Conservation (phyloP, 2,888 invertebrate species). For the Phengaris arion region DNA sequence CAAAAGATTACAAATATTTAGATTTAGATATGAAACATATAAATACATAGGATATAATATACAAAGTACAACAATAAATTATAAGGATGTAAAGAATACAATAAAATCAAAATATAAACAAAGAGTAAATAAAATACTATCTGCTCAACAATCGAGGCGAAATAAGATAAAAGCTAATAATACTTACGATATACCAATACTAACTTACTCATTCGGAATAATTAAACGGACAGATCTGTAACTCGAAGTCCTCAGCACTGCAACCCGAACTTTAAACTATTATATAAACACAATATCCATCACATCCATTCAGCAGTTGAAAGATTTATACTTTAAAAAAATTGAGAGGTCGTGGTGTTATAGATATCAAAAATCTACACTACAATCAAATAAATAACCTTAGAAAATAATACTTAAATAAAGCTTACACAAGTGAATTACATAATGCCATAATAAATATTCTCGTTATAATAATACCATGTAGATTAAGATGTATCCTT, state of each 20-base stretch:
- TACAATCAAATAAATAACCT: slow-evolving; percentile 22
- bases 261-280: neutral
- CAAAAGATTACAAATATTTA: neutral
- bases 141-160: neutral
- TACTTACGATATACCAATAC: neutral
- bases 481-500: no score
- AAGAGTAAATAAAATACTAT: slow-evolving; percentile 7
- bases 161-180: slow-evolving; percentile 18
- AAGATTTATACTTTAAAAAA: slow-evolving; percentile 5
- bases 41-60: slow-evolving; percentile 21
- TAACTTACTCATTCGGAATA: neutral
- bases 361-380: slow-evolving; percentile 24
- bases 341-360: slow-evolving; percentile 4
- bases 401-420: slow-evolving; percentile 9
- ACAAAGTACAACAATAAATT: slow-evolving; percentile 18
- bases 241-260: neutral
- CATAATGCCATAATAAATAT: neutral
- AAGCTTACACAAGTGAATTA: neutral
- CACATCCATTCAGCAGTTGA: neutral
- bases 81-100: neutral
- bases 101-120: neutral
- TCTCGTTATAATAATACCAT: neutral
- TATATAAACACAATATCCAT: neutral
- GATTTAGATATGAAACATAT: neutral
- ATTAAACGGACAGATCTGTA: slow-evolving; percentile 13